Evolutionary conservation across 2,888 invertebrate species (phyloP).

Genomic region (Eurytoma adleriae): DNA sequence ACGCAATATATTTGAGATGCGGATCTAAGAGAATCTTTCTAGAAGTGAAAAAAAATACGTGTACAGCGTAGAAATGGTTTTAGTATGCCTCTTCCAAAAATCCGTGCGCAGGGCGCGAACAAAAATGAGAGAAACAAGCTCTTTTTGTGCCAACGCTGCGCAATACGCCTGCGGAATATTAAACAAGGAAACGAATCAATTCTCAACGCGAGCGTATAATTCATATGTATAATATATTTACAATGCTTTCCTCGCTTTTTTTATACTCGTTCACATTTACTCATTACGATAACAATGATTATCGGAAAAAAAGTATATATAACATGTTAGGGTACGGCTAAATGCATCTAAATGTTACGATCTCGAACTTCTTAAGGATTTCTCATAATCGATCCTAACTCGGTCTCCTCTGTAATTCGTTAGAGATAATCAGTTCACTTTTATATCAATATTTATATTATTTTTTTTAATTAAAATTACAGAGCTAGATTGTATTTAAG

Average conservation of each 20-base stretch:
- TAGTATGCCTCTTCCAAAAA: slow-evolving; percentile 14
- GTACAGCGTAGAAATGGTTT: slow-evolving; percentile 6
- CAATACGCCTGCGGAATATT: slow-evolving; percentile 50
- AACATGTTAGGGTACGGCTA: slow-evolving; percentile 29
- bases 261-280: slow-evolving; percentile 18
- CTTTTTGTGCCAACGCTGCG: slow-evolving; percentile 65
- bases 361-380: slow-evolving; percentile 42
- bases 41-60: not conserved
- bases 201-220: slow-evolving; percentile 42
- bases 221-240: slow-evolving; percentile 46
- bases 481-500: slow-evolving; percentile 37
- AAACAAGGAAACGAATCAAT: slow-evolving; percentile 27
- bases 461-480: slow-evolving; percentile 34
- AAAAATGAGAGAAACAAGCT: slow-evolving; percentile 16
- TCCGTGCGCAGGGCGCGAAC: not conserved
- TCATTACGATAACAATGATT: slow-evolving; percentile 43
- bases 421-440: slow-evolving; percentile 51
- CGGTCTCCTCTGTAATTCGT: slow-evolving; percentile 39
- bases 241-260: slow-evolving; percentile 58
- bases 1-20: not conserved
- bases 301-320: slow-evolving; percentile 33
- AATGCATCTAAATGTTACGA: slow-evolving; percentile 44
- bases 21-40: not conserved
- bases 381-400: not conserved
- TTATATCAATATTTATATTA: slow-evolving; percentile 19